phyloP scores from a whole-genome alignment of 2,113 vertebrate species.

The Caloenas nicobarica region DNA sequence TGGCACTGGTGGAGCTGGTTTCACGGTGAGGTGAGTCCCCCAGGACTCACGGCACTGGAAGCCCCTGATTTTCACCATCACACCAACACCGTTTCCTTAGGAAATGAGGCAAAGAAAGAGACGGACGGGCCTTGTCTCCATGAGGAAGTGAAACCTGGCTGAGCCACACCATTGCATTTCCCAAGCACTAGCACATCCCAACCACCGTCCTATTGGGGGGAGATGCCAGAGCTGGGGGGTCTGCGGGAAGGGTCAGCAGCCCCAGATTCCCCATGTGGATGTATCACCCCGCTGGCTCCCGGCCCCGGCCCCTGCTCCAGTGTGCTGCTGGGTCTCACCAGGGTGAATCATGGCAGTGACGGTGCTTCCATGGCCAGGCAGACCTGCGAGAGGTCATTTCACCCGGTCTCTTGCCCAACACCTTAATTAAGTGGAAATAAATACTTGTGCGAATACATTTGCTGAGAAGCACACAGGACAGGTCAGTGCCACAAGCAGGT shows the following conservation, averaged over 20 bases:
- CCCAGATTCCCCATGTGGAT: fast-evolving
- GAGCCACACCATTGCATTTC: background rate
- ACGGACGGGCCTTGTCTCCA: background rate
- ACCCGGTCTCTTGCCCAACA: background rate
- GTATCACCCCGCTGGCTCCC: background rate
- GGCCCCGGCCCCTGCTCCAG: background rate
- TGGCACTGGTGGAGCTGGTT: background rate
- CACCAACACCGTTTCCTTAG: background rate
- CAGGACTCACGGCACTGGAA: background rate
- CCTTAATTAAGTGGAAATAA: background rate
- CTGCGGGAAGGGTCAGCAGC: background rate
- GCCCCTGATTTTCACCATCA: background rate
- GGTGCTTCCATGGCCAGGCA: background rate
- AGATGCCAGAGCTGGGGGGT: fast-evolving
- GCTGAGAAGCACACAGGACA: background rate
- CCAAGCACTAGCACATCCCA: background rate
- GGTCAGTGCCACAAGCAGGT: fast-evolving
- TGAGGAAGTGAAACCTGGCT: background rate
- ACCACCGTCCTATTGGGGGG: too few relatives aligned
- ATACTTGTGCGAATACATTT: fast-evolving
- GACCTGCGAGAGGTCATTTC: background rate
- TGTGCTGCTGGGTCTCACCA: background rate
- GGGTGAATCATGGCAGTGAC: background rate
- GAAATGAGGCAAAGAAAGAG: background rate
- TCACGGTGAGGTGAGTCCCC: background rate